phyloP scores from a whole-genome alignment of 2,888 invertebrate genomes.

The Nomada hirtipes region DNA sequence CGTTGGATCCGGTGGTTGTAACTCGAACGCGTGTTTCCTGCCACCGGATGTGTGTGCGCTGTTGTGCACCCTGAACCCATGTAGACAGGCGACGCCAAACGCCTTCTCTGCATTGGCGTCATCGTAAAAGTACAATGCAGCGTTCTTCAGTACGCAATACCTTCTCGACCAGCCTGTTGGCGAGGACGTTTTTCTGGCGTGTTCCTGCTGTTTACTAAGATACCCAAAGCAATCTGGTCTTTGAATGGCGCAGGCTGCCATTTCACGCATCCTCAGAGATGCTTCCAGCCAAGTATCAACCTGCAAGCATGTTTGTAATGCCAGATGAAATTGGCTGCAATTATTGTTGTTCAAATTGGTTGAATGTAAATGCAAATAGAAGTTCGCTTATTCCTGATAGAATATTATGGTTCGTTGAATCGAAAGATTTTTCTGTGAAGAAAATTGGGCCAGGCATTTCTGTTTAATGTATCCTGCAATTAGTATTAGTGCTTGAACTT shows the following conservation, averaged over 20 bases:
- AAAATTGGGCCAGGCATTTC: no score
- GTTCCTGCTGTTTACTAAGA: slow-evolving; percentile 90
- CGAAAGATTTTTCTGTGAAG: no score
- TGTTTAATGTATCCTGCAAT: no score
- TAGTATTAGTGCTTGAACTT: no score
- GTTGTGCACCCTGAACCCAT: slow-evolving; percentile 96
- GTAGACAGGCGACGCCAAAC: slow-evolving; percentile 96
- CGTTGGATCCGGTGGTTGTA: slow-evolving; percentile 94
- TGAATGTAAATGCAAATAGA: no score
- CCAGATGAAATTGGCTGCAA: no score
- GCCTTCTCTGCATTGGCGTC: slow-evolving; percentile 95
- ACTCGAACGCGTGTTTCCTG: slow-evolving; percentile 96
- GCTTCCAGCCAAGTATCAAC: slow-evolving; percentile 90
- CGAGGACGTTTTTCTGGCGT: slow-evolving; percentile 87
- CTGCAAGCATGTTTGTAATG: slow-evolving; percentile 72
- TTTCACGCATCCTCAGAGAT: slow-evolving; percentile 91
- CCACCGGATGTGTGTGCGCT: slow-evolving; percentile 90
- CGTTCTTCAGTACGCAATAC: slow-evolving; percentile 97
- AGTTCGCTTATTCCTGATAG: no score
- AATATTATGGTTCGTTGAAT: no score
- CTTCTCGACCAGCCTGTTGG: slow-evolving; percentile 96
- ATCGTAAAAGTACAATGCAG: slow-evolving; percentile 96
- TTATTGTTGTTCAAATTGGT: no score
- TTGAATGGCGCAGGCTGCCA: slow-evolving; percentile 92
- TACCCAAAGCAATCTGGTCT: slow-evolving; percentile 97